A percentile compares a stretch with the other conserved stretches of the same genome.
These are phyloP conservation scores for Dolomedes plantarius DNA, from an alignment of 2,888 invertebrate genomes.

Conservation along the genomic window DNA sequence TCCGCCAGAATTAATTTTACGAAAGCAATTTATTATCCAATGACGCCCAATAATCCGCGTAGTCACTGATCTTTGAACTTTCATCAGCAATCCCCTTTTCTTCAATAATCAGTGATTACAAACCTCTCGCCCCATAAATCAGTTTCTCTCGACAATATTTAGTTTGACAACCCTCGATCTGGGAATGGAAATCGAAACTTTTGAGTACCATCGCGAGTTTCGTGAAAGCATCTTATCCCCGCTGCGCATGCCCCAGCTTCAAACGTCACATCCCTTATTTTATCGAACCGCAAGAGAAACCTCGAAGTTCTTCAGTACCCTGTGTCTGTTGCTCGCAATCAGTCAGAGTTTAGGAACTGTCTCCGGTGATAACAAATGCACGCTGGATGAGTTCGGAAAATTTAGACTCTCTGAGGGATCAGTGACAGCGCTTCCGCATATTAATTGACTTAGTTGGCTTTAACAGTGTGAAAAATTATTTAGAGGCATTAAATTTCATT, in stretches of 20 bases:
- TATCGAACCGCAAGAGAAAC: not conserved
- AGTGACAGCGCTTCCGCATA: no score
- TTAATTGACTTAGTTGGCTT: no score
- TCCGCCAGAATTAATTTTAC: no score
- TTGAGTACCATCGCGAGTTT: not conserved
- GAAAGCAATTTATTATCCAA: no score
- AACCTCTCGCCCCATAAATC: not conserved
- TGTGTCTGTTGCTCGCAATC: not conserved
- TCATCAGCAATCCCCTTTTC: not conserved
- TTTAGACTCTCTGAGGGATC: not conserved
- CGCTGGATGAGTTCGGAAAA: not conserved
- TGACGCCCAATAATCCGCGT: no score
- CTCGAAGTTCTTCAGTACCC: not conserved
- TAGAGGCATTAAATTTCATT: no score
- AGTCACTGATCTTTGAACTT: not conserved
- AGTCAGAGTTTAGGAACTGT: not conserved
- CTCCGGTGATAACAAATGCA: not conserved
- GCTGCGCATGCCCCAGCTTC: not conserved
- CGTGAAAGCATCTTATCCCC: not conserved
- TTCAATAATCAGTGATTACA: not conserved
- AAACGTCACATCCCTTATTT: not conserved
- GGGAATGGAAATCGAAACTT: conserved; percentile 5
- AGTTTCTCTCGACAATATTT: not conserved
- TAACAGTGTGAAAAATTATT: no score
- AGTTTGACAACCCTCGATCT: conserved; percentile 1